phyloP scores from a whole-genome alignment of 2,888 invertebrate genomes.

The Griposia aprilina region DNA sequence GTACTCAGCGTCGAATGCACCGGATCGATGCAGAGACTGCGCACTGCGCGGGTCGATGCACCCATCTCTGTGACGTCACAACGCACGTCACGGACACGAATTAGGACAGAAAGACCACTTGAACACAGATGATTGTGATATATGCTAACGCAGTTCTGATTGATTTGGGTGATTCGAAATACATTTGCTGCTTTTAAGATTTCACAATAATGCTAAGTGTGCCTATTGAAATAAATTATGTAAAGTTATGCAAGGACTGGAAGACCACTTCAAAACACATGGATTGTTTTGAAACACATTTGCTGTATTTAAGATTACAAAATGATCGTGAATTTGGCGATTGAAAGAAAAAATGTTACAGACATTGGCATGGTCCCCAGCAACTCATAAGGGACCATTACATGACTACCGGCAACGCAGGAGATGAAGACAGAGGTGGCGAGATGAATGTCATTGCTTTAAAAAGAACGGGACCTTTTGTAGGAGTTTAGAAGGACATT shows the following conservation, averaged over 20 bases:
- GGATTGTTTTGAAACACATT: not conserved
- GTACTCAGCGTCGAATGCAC: slow-evolving; percentile 69
- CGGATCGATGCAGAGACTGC: slow-evolving; percentile 86
- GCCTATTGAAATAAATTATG: too few species aligned
- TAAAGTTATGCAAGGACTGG: not conserved
- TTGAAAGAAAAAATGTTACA: not conserved
- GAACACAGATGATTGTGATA: not conserved
- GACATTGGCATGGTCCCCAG: not conserved
- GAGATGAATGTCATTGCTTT: not conserved
- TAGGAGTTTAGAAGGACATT: not conserved
- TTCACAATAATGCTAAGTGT: not conserved
- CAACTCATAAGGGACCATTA: not conserved
- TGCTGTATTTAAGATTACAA: not conserved
- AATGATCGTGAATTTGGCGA: not conserved
- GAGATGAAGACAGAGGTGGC: not conserved
- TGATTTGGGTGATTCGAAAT: not conserved
- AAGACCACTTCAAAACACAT: not conserved
- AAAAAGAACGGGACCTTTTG: not conserved
- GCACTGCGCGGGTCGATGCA: slow-evolving; percentile 83
- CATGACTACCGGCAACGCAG: not conserved
- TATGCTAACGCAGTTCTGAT: not conserved
- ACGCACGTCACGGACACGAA: slow-evolving; percentile 18
- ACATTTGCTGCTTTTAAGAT: not conserved
- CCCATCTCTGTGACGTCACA: slow-evolving; percentile 71
- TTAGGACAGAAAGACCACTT: slow-evolving; percentile 43